These are phyloP conservation scores for Conus betulinus DNA, from an alignment of 1,140 invertebrate species.

Conservation along the genomic window DNA sequence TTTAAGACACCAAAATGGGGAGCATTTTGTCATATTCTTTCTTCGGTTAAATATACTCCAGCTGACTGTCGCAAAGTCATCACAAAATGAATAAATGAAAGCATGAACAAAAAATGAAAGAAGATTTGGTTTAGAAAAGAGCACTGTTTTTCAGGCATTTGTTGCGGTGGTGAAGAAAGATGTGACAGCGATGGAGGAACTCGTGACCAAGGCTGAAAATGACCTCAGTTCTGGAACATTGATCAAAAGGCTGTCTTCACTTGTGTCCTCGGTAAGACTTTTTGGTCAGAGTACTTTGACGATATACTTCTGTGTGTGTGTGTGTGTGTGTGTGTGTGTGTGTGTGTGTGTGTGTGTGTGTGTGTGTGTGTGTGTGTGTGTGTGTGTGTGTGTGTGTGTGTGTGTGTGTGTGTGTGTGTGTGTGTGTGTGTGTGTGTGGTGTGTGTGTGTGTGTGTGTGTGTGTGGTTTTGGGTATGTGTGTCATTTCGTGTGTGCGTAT, in stretches of 20 bases:
- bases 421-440: conserved; percentile 6
- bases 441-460: not conserved
- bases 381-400: not conserved
- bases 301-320: not conserved
- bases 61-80: no score
- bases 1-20: no score
- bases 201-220: conserved; percentile 66
- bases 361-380: not conserved
- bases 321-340: not conserved
- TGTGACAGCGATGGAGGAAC: conserved; percentile 61
- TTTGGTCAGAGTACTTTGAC: not conserved
- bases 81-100: no score
- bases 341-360: conserved; percentile 8
- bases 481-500: no score
- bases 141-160: conserved; percentile 62
- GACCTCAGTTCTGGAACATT: conserved; percentile 60
- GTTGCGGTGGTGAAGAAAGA: conserved; percentile 61
- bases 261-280: conserved; percentile 64
- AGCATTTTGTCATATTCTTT: no score
- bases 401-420: not conserved
- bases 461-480: no score
- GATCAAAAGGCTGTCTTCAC: conserved; percentile 68
- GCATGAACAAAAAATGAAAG: no score
- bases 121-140: no score
- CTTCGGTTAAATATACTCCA: no score